Conservation (phyloP, 1,140 invertebrate species). For the Scaptomyza graminum region DNA sequence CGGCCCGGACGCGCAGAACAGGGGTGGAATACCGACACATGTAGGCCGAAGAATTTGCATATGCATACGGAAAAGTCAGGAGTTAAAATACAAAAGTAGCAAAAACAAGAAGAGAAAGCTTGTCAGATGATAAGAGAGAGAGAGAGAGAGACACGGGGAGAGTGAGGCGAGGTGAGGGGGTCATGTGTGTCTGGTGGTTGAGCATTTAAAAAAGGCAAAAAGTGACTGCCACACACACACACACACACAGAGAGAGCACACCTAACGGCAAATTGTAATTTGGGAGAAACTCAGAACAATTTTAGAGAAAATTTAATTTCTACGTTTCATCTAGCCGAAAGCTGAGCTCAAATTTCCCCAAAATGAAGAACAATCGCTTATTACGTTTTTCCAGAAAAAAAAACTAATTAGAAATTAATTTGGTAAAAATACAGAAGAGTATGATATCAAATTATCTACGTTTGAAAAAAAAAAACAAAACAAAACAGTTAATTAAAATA, state of each 20-base stretch:
- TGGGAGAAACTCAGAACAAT: slow-evolving; percentile 1
- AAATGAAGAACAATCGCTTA: background rate
- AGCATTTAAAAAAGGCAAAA: slow-evolving; percentile 17
- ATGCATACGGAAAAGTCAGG: slow-evolving; percentile 63
- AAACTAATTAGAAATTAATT: slow-evolving; percentile 1
- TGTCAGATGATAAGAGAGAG: background rate
- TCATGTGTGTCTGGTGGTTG: slow-evolving; percentile 3
- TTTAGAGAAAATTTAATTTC: background rate
- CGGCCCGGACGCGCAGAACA: background rate
- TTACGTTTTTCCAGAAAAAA: background rate
- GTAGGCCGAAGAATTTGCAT: slow-evolving; percentile 78
- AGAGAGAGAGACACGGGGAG: background rate
- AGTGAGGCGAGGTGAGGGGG: background rate
- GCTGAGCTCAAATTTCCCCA: background rate
- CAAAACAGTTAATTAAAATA: background rate
- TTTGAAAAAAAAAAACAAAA: background rate
- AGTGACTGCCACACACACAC: slow-evolving; percentile 8
- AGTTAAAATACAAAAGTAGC: slow-evolving; percentile 62
- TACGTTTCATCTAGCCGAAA: background rate
- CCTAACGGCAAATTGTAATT: slow-evolving; percentile 50
- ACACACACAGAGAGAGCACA: background rate
- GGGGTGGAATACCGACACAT: slow-evolving; percentile 61
- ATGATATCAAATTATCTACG: no score
- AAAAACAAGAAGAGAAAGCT: slow-evolving; percentile 18
- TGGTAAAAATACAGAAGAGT: background rate